These are phyloP conservation scores for Threskiornis aethiopicus DNA, from an alignment of 2,797 vertebrate genomes.

Conservation along the genomic window DNA sequence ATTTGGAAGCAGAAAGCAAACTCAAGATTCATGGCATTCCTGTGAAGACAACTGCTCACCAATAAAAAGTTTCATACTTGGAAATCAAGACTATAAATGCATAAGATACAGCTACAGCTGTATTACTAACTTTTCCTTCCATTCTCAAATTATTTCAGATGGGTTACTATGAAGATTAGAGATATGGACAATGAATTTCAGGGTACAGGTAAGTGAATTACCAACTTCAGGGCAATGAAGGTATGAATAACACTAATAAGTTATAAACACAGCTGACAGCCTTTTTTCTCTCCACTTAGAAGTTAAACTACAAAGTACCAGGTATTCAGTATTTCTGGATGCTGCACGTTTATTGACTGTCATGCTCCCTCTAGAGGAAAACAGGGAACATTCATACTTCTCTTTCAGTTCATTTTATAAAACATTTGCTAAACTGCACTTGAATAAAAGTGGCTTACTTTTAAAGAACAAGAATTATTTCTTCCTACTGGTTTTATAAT, in stretches of 20 bases:
- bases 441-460: neutral
- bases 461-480: neutral
- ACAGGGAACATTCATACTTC: neutral
- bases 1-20: neutral
- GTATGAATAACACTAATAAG: neutral
- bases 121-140: neutral
- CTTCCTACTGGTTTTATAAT: neutral
- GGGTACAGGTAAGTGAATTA: neutral
- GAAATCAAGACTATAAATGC: neutral
- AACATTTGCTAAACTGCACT: neutral
- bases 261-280: neutral
- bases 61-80: neutral
- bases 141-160: neutral
- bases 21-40: neutral
- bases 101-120: neutral
- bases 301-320: neutral
- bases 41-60: neutral
- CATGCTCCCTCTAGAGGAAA: conserved; percentile 61
- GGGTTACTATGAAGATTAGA: neutral
- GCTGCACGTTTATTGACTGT: neutral
- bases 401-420: neutral
- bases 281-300: neutral
- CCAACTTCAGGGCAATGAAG: neutral
- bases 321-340: neutral
- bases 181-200: neutral